Percentiles rank a stretch among this genome's conserved stretches.
These are phyloP conservation scores for Eristalis pertinax DNA, from an alignment of 2,888 invertebrate species.

Conservation along the genomic window DNA sequence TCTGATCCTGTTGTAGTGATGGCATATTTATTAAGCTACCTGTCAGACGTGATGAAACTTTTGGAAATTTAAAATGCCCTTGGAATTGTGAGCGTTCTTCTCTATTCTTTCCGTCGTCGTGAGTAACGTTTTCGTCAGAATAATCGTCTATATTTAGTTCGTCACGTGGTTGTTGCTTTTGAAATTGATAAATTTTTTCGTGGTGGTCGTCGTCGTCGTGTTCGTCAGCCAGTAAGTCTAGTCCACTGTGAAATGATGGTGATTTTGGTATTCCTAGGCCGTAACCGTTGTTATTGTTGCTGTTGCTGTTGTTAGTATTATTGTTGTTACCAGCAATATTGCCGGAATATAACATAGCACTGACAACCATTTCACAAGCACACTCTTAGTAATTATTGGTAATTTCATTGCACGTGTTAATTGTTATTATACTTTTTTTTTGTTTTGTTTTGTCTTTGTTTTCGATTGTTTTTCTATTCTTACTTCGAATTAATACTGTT, in stretches of 20 bases:
- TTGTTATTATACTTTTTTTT: conserved; percentile 22
- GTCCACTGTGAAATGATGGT: conserved; percentile 93
- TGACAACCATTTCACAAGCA: conserved; percentile 81
- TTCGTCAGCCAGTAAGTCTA: conserved; percentile 88
- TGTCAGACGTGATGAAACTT: conserved; percentile 75
- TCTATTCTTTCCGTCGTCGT: conserved; percentile 30
- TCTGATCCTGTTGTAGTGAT: conserved; percentile 74
- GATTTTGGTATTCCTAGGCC: conserved; percentile 91
- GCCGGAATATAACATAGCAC: conserved; percentile 82
- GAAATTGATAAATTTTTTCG: conserved; percentile 57
- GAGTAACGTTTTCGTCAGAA: conserved; percentile 14
- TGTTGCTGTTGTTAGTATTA: conserved; percentile 76
- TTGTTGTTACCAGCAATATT: conserved; percentile 77
- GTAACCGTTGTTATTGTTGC: conserved; percentile 80
- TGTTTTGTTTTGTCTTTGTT: conserved; percentile 26
- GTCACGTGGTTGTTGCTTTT: conserved; percentile 42
- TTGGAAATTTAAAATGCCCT: conserved; percentile 67
- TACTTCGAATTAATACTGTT: conserved; percentile 28
- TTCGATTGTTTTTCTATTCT: conserved; percentile 31
- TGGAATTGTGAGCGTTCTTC: conserved; percentile 17
- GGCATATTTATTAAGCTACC: conserved; percentile 78
- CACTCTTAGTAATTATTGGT: conserved; percentile 75
- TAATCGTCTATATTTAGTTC: conserved; percentile 40
- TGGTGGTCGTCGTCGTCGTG: conserved; percentile 79
- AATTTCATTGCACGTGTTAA: conserved; percentile 73